Evolutionary conservation across 2,888 invertebrate genomes (phyloP), one percentile per base, ranked within the genome.

Genomic region (Lypha dubia): DNA sequence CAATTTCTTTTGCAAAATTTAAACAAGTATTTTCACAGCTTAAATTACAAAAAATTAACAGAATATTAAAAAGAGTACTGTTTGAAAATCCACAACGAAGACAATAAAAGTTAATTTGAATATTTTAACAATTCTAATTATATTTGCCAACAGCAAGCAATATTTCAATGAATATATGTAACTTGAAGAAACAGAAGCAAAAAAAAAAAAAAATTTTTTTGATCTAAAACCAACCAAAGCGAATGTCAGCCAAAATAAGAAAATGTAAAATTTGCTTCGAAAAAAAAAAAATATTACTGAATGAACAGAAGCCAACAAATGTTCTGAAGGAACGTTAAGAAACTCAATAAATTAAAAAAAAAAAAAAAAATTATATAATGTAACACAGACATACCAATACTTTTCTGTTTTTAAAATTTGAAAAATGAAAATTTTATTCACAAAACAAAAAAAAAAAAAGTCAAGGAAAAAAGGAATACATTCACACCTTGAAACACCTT

Each of bases 121-220:
- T 87, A 87, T 86, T 86, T 87, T 87, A 87, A 85, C 88, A 89
- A 89, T 89, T 89, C 88, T 88, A 89, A 89, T 89, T 88, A 85
- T 88, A 87, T 88, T 88, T 87, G 87, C 86, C 86, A 88, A 87
- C 85, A 87, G 86, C 86, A 88, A 87, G 87, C 87, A 86, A 86
- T 83, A 81, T 79, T 75, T 80, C 74, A 85, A 76, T 38, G 60
- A 56, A 49, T 11, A 71, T 38, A 51, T 11, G n/a, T n/a, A n/a
- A n/a, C n/a, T n/a, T 51, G 49, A 76, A 70, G 51, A 17, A 28
- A n/a, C n/a, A 70, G 46, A 22, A n/a, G 11, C 24, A 70, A 68
- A 62, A 11, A 28, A 49, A 68, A 79, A 24, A n/a, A n/a, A n/a
- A n/a, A n/a, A n/a, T n/a, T n/a, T n/a, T n/a, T n/a, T 53, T 67